A percentile compares a stretch with the other conserved stretches of the same genome.
These are phyloP conservation scores for Ophioninae sp. DNA, from an alignment of 2,888 invertebrate genomes.

Conservation along the genomic window DNA sequence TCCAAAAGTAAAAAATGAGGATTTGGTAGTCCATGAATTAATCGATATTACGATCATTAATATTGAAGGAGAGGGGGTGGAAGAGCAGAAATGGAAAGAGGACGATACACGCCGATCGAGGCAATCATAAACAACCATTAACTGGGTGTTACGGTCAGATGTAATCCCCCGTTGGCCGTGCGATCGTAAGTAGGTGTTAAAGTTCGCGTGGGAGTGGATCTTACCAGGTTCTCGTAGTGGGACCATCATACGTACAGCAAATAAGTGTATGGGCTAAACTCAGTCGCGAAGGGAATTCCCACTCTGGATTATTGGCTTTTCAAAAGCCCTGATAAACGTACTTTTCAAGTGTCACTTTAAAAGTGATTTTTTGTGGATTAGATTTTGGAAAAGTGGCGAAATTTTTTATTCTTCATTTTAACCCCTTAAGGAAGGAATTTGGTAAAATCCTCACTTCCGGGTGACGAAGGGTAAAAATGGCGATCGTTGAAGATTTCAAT, in stretches of 20 bases:
- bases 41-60: not conserved
- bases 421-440: no score
- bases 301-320: no score
- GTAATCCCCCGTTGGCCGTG: constrained; percentile 58
- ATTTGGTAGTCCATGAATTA: no score
- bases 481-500: no score
- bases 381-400: no score
- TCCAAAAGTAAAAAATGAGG: no score
- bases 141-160: constrained; percentile 63
- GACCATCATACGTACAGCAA: constrained; percentile 11
- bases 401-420: no score
- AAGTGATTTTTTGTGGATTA: no score
- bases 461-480: no score
- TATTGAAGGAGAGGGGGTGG: constrained; percentile 1
- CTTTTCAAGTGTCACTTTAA: no score
- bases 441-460: no score
- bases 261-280: not conserved
- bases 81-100: not conserved
- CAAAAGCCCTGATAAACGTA: no score
- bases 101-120: constrained; percentile 53
- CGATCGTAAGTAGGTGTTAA: constrained; percentile 62
- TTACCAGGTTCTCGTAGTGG: constrained; percentile 53
- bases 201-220: constrained; percentile 58
- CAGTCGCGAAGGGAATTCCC: not conserved
- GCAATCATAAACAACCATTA: constrained; percentile 61